phyloP scores from a whole-genome alignment of 2,888 invertebrate genomes.

The Mechanitis messenoides region DNA sequence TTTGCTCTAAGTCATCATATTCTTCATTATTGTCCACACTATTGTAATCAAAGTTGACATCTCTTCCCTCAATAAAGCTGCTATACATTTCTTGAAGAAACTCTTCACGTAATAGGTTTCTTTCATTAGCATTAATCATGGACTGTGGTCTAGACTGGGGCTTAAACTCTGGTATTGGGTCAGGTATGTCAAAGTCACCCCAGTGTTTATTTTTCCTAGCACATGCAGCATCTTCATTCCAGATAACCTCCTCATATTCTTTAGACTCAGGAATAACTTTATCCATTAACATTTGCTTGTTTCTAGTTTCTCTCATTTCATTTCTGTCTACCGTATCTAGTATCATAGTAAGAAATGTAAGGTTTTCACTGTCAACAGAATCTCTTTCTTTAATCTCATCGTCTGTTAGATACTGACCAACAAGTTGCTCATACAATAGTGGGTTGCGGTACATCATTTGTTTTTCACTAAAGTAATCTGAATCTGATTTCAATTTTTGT shows the following conservation, averaged over 20 bases:
- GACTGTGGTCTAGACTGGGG: constrained; percentile 50
- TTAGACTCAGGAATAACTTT: constrained; percentile 52
- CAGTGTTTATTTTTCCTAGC: constrained; percentile 50
- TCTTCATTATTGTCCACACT: constrained; percentile 87
- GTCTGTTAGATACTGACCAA: constrained; percentile 89
- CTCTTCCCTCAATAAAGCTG: constrained; percentile 88
- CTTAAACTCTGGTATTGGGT: constrained; percentile 46
- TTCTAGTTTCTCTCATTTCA: constrained; percentile 77
- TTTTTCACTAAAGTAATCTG: constrained; percentile 90
- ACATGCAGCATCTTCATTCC: constrained; percentile 22
- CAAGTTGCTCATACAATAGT: constrained; percentile 89
- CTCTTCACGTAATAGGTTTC: constrained; percentile 83
- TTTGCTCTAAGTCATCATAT: constrained; percentile 84
- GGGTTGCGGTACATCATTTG: constrained; percentile 97
- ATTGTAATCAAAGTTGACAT: constrained; percentile 88
- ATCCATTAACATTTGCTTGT: constrained; percentile 79
- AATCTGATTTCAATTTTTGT: constrained; percentile 81
- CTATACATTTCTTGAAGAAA: constrained; percentile 90
- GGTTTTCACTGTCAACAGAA: constrained; percentile 72
- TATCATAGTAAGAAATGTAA: constrained; percentile 84
- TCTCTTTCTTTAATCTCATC: constrained; percentile 83
- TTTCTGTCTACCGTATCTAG: constrained; percentile 88
- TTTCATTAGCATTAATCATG: constrained; percentile 76
- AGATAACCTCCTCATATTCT: constrained; percentile 21
- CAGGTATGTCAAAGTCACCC: constrained; percentile 76